phyloP scores from a whole-genome alignment of 2,888 invertebrate species.

The Ophion ellenae region DNA sequence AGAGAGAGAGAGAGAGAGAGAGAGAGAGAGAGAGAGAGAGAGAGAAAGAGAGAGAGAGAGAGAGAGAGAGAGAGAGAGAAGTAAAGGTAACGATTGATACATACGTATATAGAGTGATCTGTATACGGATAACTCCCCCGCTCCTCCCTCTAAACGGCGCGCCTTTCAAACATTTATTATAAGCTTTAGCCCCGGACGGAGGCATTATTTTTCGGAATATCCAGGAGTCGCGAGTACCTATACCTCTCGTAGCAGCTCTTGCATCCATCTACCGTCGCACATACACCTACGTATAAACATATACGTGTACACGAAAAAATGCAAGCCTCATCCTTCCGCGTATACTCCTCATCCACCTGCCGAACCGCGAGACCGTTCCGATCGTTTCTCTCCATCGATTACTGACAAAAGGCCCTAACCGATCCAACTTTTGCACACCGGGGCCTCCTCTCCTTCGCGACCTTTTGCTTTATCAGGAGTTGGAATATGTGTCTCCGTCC shows the following conservation, averaged over 20 bases:
- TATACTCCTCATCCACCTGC: slow-evolving; percentile 53
- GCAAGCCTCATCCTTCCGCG: slow-evolving; percentile 29
- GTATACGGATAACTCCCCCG: not conserved
- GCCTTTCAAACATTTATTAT: slow-evolving; percentile 80
- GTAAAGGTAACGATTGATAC: not conserved
- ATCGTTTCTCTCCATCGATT: slow-evolving; percentile 29
- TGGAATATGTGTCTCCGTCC: slow-evolving; percentile 45
- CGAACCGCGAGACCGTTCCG: slow-evolving; percentile 50
- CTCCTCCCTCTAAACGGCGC: slow-evolving; percentile 63
- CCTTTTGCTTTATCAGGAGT: slow-evolving; percentile 1
- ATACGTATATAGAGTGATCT: slow-evolving; percentile 28
- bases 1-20: slow-evolving; percentile 1
- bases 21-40: not conserved
- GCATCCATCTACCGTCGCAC: slow-evolving; percentile 26
- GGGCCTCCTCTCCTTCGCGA: not conserved
- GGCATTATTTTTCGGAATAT: slow-evolving; percentile 70
- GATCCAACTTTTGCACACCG: not conserved
- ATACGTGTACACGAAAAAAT: slow-evolving; percentile 32
- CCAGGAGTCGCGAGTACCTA: slow-evolving; percentile 48
- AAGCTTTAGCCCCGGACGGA: slow-evolving; percentile 75
- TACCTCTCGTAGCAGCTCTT: slow-evolving; percentile 15
- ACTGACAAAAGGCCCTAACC: slow-evolving; percentile 28
- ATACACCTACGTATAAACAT: not conserved
- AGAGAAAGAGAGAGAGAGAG: slow-evolving; percentile 5
- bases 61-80: not conserved